Evolutionary conservation across 2,797 vertebrate species (phyloP).

Genomic region (Etheostoma nigrum): DNA sequence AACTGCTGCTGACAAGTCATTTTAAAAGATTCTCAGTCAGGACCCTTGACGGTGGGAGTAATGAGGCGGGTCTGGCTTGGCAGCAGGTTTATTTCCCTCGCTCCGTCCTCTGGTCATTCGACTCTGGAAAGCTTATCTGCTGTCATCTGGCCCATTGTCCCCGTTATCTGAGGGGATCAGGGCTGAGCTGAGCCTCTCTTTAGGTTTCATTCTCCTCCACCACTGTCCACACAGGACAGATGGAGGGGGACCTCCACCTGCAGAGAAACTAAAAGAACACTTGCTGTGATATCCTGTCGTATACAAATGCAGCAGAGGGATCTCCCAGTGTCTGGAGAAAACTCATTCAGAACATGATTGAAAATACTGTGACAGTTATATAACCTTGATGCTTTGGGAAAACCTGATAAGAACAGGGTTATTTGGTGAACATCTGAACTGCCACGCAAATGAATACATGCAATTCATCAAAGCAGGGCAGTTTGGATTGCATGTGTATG

Average conservation of each 20-base stretch:
- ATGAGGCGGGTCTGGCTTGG: slow-evolving; percentile 30
- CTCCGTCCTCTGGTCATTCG: slow-evolving; percentile 46
- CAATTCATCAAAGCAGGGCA: background rate
- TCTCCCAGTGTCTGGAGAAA: slow-evolving; percentile 43
- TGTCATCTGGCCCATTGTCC: slow-evolving; percentile 81
- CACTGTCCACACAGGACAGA: slow-evolving; percentile 67
- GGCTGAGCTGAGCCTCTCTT: slow-evolving; percentile 60
- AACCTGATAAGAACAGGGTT: slow-evolving; percentile 14
- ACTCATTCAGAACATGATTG: slow-evolving; percentile 28
- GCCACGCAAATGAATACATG: slow-evolving; percentile 14
- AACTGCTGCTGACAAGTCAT: slow-evolving; percentile 11
- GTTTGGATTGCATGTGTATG: slow-evolving; percentile 9
- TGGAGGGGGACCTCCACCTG: slow-evolving; percentile 79
- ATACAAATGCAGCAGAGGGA: slow-evolving; percentile 45
- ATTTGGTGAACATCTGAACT: slow-evolving; percentile 12
- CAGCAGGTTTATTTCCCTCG: slow-evolving; percentile 56
- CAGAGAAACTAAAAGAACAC: slow-evolving; percentile 69
- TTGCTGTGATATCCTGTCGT: slow-evolving; percentile 70
- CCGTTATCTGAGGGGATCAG: slow-evolving; percentile 78
- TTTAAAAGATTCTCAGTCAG: slow-evolving; percentile 11
- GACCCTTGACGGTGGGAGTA: slow-evolving; percentile 8
- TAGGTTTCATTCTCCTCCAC: slow-evolving; percentile 43
- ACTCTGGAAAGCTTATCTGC: slow-evolving; percentile 74
- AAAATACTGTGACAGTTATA: slow-evolving; percentile 11
- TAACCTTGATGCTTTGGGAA: slow-evolving; percentile 15